Evolutionary conservation across 2,888 invertebrate species (phyloP).

Genomic region (Nephrotoma appendiculata): DNA sequence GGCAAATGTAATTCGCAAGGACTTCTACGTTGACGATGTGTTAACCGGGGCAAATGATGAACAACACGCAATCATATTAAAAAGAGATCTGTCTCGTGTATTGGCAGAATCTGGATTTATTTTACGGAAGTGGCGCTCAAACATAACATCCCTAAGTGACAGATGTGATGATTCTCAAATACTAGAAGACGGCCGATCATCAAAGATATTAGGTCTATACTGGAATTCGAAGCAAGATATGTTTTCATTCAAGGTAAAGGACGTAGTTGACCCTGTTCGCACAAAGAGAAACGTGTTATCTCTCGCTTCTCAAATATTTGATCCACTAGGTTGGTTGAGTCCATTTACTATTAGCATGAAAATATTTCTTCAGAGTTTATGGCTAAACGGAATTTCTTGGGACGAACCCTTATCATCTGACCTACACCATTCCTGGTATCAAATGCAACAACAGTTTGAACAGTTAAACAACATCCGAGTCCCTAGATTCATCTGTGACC

Average conservation of each 20-base stretch:
- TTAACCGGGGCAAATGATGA: conserved; percentile 11
- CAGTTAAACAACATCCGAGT: background rate
- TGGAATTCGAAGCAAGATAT: background rate
- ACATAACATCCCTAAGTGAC: background rate
- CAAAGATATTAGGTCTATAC: background rate
- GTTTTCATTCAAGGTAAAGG: background rate
- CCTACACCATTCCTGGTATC: background rate
- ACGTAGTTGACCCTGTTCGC: too few species aligned
- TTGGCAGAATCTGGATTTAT: conserved; percentile 8
- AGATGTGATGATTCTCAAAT: background rate
- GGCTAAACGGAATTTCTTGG: background rate
- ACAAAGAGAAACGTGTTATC: too few species aligned
- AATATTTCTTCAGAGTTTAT: background rate
- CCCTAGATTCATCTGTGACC: background rate
- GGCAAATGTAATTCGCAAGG: too few species aligned
- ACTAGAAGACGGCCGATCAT: too few species aligned
- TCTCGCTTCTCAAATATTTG: too few species aligned
- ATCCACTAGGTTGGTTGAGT: background rate
- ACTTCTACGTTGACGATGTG: too few species aligned
- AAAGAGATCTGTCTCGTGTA: conserved; percentile 7
- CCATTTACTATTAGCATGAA: background rate
- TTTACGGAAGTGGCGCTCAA: conserved; percentile 13
- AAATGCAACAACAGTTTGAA: background rate
- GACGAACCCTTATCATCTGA: background rate
- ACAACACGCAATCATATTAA: conserved; percentile 9